Evolutionary conservation across 1,140 invertebrate species (phyloP), one percentile per base, ranked within the genome.

Genomic region (Charaxes varanes): DNA sequence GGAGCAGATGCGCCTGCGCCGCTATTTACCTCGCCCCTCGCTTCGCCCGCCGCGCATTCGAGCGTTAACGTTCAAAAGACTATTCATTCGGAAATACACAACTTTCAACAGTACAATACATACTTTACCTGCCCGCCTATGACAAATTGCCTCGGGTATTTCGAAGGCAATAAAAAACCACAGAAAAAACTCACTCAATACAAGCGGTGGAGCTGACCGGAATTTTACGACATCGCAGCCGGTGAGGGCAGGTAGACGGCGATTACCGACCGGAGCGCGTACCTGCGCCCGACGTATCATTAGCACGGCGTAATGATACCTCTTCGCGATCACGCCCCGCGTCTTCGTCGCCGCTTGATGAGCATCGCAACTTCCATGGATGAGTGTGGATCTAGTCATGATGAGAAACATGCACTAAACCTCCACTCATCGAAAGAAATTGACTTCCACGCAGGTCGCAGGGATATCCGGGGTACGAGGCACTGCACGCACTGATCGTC

Each of bases 351-450:
- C 35, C 41, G 42, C 43, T 33, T 53, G 80, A 56, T 45, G 74
- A 73, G 57, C 62, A 68, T 64, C 70, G 77, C 80, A 81, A 81
- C 81, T 84, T 83, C 81, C 71, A 73, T 84, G 81, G 84, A 85
- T 85, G 81, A 85, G 84, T 85, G 84, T 85, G 84, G 84, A 85
- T 85, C 84, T 85, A 85, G 84, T 85, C 84, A 85, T 85, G 84
- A 72, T 78, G 60, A 64, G 62, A 66, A 62, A 85, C 84, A 85
- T 85, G 84, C 84, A 85, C 84, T 83, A 84, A 80, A 84, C 79
- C 81, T 81, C 72, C 84, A 84, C 84, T 78, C 84, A 84, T 80
- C 84, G 80, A 84, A 83, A 82, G 80, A 84, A 82, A 81, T 84
- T 83, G 80, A 78, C 69, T 47, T 68, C 67, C 57, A 52, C 52